phyloP scores from a whole-genome alignment of 2,888 invertebrate species.

The Protophormia terraenovae region DNA sequence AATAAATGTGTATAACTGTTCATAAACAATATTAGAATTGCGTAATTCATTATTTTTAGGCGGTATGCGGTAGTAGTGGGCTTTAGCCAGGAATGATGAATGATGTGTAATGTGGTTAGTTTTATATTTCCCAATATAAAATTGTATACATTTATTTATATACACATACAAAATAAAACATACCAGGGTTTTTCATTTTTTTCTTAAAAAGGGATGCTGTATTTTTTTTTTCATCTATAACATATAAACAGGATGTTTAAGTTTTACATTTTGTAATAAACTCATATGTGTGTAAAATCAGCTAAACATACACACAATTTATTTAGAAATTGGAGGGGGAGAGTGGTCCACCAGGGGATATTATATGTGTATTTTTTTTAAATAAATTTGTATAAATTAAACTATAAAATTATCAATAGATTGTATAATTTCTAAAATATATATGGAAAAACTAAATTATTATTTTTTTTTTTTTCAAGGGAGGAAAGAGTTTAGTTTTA shows the following conservation, averaged over 20 bases:
- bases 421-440: slow-evolving; percentile 10
- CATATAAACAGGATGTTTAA: slow-evolving; percentile 60
- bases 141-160: slow-evolving; percentile 16
- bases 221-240: slow-evolving; percentile 39
- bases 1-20: slow-evolving; percentile 65
- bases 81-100: slow-evolving; percentile 76
- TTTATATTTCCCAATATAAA: slow-evolving; percentile 52
- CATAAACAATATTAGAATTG: slow-evolving; percentile 78
- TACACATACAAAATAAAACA: neutral
- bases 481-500: neutral
- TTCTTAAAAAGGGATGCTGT: slow-evolving; percentile 60
- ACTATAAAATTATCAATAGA: slow-evolving; percentile 55
- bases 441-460: slow-evolving; percentile 25
- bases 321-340: neutral
- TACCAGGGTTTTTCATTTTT: neutral
- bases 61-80: slow-evolving; percentile 57
- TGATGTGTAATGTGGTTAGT: slow-evolving; percentile 74
- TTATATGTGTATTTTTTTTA: neutral
- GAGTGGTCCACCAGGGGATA: neutral
- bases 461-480: neutral
- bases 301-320: slow-evolving; percentile 40
- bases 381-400: slow-evolving; percentile 54
- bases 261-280: slow-evolving; percentile 44
- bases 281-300: neutral
- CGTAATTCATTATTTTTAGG: slow-evolving; percentile 78